These are phyloP conservation scores for Tenodera sinensis DNA, from an alignment of 2,888 invertebrate species.

Conservation along the genomic window DNA sequence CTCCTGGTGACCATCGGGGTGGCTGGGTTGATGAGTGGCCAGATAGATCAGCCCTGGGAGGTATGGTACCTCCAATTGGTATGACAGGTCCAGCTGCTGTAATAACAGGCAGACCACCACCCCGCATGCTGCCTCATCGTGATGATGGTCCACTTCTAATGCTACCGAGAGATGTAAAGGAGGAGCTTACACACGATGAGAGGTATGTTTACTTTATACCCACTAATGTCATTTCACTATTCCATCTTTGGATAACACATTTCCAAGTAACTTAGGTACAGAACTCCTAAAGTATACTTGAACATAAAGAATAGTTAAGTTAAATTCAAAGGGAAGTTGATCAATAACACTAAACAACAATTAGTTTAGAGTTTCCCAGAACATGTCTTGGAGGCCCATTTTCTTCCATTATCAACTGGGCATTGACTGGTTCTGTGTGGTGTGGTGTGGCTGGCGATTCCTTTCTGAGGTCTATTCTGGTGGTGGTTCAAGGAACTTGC, in stretches of 20 bases:
- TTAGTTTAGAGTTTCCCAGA: too few relatives aligned
- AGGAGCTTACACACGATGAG: conserved; percentile 9
- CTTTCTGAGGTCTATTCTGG: too few relatives aligned
- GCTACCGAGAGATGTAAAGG: conserved; percentile 20
- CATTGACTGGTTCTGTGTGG: too few relatives aligned
- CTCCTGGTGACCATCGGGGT: conserved; percentile 44
- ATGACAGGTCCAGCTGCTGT: conserved; percentile 1
- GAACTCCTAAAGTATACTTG: too few relatives aligned
- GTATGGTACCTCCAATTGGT: conserved; percentile 5
- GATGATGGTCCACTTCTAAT: conserved; percentile 13
- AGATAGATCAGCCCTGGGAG: conserved; percentile 25
- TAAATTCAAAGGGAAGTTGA: too few relatives aligned
- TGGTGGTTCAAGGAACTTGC: too few relatives aligned
- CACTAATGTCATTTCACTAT: background rate
- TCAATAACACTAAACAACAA: too few relatives aligned
- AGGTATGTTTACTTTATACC: background rate
- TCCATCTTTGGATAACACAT: background rate
- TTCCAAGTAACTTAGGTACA: too few relatives aligned
- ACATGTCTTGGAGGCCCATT: too few relatives aligned
- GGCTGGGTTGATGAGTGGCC: conserved; percentile 44
- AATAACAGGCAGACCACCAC: background rate
- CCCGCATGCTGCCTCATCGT: conserved; percentile 10
- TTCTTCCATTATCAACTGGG: too few relatives aligned
- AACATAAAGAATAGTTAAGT: too few relatives aligned
- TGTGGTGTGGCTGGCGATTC: too few relatives aligned